These are phyloP conservation scores for Stegostoma tigrinum DNA, from an alignment of 2,113 vertebrate species.

Conservation along the genomic window DNA sequence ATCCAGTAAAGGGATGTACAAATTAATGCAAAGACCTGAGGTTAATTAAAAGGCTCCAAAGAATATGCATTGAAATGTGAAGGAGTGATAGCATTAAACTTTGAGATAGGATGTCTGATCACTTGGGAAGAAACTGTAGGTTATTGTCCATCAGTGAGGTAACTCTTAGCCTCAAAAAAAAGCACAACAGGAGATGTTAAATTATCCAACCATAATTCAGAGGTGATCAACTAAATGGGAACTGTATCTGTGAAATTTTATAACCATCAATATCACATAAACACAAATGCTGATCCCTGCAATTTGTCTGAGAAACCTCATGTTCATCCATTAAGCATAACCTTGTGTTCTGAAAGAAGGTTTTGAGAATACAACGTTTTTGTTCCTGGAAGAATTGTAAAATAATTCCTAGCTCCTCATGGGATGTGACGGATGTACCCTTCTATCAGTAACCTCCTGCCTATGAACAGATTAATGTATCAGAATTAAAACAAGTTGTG, in stretches of 20 bases:
- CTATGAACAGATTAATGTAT: neutral
- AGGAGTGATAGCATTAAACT: neutral
- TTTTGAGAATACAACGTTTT: neutral
- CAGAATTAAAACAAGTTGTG: neutral
- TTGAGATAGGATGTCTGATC: neutral
- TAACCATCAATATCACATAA: neutral
- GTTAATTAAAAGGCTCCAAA: neutral
- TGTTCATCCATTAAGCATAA: neutral
- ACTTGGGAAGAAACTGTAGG: neutral
- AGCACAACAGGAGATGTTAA: neutral
- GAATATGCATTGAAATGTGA: neutral
- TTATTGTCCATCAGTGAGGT: neutral
- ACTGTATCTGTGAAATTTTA: neutral
- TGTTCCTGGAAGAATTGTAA: neutral
- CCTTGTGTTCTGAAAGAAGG: neutral
- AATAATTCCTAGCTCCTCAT: neutral
- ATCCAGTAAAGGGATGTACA: neutral
- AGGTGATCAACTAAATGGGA: neutral
- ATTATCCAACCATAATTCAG: neutral
- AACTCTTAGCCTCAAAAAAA: neutral
- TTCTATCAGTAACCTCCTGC: neutral
- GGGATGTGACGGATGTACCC: neutral
- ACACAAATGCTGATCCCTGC: neutral
- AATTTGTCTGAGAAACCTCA: neutral
- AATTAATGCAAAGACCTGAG: neutral